These are phyloP conservation scores for Hypomesus transpacificus DNA, from an alignment of 2,113 vertebrate genomes.

Conservation along the genomic window DNA sequence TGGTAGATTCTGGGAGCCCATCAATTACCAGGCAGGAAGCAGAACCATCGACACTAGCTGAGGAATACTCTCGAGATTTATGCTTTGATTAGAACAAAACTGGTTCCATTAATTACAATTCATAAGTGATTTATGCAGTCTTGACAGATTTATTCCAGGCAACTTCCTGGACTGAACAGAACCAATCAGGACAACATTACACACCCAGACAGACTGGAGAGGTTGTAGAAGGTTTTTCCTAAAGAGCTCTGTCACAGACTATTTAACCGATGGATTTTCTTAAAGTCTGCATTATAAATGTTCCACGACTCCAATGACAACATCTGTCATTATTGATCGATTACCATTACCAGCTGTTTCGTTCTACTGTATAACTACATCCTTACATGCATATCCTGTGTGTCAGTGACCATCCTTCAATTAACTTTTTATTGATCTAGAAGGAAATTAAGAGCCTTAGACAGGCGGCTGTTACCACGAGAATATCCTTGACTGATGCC, in stretches of 20 bases:
- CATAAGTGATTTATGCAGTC: constrained; percentile 54
- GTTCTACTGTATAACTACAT: too few relatives aligned
- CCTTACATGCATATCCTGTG: too few relatives aligned
- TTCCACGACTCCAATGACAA: too few relatives aligned
- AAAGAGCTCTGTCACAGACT: constrained; percentile 10
- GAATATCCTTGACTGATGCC: neutral
- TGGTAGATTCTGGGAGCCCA: constrained; percentile 45
- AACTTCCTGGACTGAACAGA: constrained; percentile 38
- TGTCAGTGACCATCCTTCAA: too few relatives aligned
- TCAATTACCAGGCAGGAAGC: constrained; percentile 42
- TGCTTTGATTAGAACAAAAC: constrained; percentile 53
- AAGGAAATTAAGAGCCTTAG: too few relatives aligned
- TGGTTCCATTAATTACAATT: constrained; percentile 61
- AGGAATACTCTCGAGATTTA: constrained; percentile 47
- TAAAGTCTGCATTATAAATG: too few relatives aligned
- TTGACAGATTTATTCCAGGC: constrained; percentile 58
- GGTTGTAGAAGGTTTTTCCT: constrained; percentile 12
- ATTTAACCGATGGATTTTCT: neutral
- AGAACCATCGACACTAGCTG: constrained; percentile 33
- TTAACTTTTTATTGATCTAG: too few relatives aligned
- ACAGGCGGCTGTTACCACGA: too few relatives aligned
- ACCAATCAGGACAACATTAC: constrained; percentile 46
- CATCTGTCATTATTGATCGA: too few relatives aligned
- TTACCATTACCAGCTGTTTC: too few relatives aligned
- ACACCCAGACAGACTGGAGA: constrained; percentile 27